Evolutionary conservation across 1,140 invertebrate genomes (phyloP).

Genomic region (Goniozus legneri): DNA sequence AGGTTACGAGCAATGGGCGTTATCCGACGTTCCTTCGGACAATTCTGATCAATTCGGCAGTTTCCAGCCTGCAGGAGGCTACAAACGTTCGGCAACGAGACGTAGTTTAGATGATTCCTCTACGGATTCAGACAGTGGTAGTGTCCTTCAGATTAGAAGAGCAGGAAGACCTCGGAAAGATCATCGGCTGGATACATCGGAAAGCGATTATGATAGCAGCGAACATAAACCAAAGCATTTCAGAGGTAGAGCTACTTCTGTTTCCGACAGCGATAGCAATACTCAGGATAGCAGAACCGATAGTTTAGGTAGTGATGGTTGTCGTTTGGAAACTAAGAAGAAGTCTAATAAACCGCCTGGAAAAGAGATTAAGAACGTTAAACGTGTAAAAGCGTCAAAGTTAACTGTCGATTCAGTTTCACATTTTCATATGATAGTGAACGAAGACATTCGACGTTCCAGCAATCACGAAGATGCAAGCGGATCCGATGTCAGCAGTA

Average conservation of each 20-base stretch:
- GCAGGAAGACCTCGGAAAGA: conserved; percentile 38
- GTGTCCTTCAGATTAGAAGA: conserved; percentile 30
- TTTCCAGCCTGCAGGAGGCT: conserved; percentile 39
- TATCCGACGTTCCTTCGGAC: conserved; percentile 43
- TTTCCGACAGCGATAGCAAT: conserved; percentile 51
- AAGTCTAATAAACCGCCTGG: conserved; percentile 24
- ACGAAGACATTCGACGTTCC: conserved; percentile 37
- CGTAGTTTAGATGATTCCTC: conserved; percentile 44
- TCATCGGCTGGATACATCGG: conserved; percentile 48
- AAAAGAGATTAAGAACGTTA: conserved; percentile 34
- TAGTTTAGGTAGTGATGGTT: conserved; percentile 50
- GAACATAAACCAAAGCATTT: conserved; percentile 39
- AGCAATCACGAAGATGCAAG: conserved; percentile 36
- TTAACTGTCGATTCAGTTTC: conserved; percentile 39
- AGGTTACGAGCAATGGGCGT: conserved; percentile 56
- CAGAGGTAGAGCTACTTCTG: conserved; percentile 38
- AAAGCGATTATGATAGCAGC: conserved; percentile 51
- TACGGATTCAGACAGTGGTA: conserved; percentile 46
- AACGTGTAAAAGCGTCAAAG: conserved; percentile 35
- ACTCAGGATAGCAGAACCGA: conserved; percentile 52
- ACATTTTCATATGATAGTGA: conserved; percentile 47
- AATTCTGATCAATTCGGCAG: conserved; percentile 46
- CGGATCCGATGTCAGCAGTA: conserved; percentile 45
- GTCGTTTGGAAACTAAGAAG: conserved; percentile 33
- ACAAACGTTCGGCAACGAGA: conserved; percentile 35